Conservation (phyloP, 2,888 invertebrate species). For the Acrocyrtus sp. region DNA sequence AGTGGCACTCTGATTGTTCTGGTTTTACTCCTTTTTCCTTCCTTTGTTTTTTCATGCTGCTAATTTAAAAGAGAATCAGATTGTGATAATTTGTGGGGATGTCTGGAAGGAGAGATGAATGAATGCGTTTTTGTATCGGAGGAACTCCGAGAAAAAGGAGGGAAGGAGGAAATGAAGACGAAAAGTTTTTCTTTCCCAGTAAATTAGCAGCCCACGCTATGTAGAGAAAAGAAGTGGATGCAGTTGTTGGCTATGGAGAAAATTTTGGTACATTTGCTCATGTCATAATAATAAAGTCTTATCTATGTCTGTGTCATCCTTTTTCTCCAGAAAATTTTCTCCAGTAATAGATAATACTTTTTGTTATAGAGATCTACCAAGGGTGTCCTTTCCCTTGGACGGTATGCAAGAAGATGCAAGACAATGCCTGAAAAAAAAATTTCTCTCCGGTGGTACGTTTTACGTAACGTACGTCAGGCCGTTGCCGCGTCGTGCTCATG, state of each 20-base stretch:
- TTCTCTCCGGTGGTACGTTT: too few species aligned
- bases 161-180: background rate
- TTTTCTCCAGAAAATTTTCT: background rate
- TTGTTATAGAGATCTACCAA: slow-evolving; percentile 32
- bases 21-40: slow-evolving; percentile 36
- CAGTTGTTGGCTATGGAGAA: background rate
- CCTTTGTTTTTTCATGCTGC: slow-evolving; percentile 28
- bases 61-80: background rate
- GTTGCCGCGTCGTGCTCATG: slow-evolving; percentile 47
- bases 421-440: too few species aligned
- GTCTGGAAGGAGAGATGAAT: slow-evolving; percentile 25
- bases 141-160: background rate
- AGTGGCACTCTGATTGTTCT: slow-evolving; percentile 13
- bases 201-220: too few species aligned
- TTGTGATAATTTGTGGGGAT: slow-evolving; percentile 42
- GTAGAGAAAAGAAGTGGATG: too few species aligned
- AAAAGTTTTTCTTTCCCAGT: background rate
- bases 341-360: slow-evolving; percentile 29
- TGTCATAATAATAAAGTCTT: slow-evolving; percentile 43
- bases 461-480: too few species aligned
- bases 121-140: background rate
- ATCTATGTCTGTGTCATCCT: slow-evolving; percentile 2
- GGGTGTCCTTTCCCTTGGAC: slow-evolving; percentile 24
- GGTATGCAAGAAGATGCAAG: background rate
- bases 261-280: slow-evolving; percentile 14